A percentile compares a stretch with the other conserved stretches of the same genome.
Conservation (phyloP, 2,113 vertebrate genomes). For the Halichoeres trimaculatus region DNA sequence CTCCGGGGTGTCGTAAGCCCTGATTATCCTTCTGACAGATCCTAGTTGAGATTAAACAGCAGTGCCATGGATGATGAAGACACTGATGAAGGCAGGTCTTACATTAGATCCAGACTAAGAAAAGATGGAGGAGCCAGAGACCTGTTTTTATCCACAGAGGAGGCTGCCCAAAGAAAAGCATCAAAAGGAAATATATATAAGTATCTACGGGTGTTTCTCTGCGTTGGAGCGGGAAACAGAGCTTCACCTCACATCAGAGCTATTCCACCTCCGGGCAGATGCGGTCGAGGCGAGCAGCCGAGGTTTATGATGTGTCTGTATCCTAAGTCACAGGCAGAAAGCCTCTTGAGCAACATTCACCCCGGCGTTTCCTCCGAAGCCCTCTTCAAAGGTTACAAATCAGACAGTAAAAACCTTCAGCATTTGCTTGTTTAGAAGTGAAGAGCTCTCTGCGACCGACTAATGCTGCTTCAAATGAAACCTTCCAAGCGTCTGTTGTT, state of each 20-base stretch:
- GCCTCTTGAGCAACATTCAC: slow-evolving; percentile 12
- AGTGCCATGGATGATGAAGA: slow-evolving; percentile 31
- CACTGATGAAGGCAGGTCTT: slow-evolving; percentile 8
- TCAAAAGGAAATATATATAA: background rate
- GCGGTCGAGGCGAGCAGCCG: background rate
- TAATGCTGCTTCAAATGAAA: background rate
- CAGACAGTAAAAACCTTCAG: slow-evolving; percentile 6
- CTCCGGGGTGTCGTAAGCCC: slow-evolving; percentile 46
- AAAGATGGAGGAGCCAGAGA: background rate
- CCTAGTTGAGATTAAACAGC: slow-evolving; percentile 52
- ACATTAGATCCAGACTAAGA: slow-evolving; percentile 5
- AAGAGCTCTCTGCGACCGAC: slow-evolving; percentile 13
- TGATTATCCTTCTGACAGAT: slow-evolving; percentile 45
- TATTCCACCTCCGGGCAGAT: slow-evolving; percentile 6
- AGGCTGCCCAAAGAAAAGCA: background rate
- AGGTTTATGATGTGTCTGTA: slow-evolving; percentile 2
- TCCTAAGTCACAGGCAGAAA: background rate
- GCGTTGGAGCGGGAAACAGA: background rate
- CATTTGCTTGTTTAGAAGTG: slow-evolving; percentile 22
- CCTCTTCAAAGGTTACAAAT: slow-evolving; percentile 14
- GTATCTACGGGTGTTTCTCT: background rate
- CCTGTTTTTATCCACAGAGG: background rate
- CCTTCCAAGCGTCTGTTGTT: slow-evolving; percentile 5
- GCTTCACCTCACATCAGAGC: background rate
- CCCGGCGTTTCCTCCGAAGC: background rate